Base-by-base conservation (phyloP, 1,140 invertebrate genomes). In the Drosophila parvula region DNA sequence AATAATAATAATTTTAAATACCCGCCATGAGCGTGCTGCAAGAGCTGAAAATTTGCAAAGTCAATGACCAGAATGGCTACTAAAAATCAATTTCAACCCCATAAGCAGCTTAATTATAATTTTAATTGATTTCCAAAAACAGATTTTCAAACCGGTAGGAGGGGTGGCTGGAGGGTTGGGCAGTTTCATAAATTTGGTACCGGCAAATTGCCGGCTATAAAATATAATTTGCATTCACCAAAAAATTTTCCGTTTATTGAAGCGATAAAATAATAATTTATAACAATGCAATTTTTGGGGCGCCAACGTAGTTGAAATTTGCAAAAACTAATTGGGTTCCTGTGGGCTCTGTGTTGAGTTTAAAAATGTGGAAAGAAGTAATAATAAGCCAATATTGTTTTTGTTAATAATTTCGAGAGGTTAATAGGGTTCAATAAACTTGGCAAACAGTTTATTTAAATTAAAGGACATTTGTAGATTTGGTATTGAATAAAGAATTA, bases 111-210 rank as follows among this genome's bases (percentile, higher is more conserved):
- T 82, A 69, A 81, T 82, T 83, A 83, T 67, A 63, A 67, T 84
- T 84, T 83, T 67, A 83, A 83, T 83, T 79, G 76, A 84, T 80
- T 80, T 79, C 47, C 58, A 60, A 69, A 79, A 83, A 59, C 57
- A 79, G 67, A 78, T 73, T 81, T 76, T 0, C 32, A 64, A 38
- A 11, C 11, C 36, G 28, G 36, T 9, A 14, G 47, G 8, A n/a
- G n/a, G 3, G 30, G 18, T 30, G 30, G 47, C 22, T 22, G 18
- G 18, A 22, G 11, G 32, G 11, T 2, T 55, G 56, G 38, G n/a
- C 12, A 22, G n/a, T n/a, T 36, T 44, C 9, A 45, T 55, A 38
- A 74, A 60, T 74, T 45, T 36, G 9, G 41, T 27, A 36, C 8
- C 57, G 48, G 55, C 68, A 78, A 81, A 69, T 78, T 68, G 81